These are phyloP conservation scores for zebrafish (Danio rerio) DNA, from an alignment of 2,113 vertebrate genomes.

Conservation along the genomic window DNA sequence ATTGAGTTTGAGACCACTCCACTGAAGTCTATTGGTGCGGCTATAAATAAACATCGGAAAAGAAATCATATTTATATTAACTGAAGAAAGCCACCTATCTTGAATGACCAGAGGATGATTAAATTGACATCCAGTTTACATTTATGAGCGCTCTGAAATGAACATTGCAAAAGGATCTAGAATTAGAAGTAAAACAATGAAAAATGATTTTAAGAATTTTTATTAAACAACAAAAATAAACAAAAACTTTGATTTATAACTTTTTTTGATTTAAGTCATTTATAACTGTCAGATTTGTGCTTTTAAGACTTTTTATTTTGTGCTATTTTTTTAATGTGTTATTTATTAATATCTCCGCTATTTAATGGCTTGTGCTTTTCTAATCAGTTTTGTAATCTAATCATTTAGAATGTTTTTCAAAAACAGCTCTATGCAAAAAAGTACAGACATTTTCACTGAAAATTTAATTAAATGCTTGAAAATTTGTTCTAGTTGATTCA, in stretches of 20 bases:
- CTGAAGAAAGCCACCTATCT: too few species aligned
- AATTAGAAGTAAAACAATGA: background rate
- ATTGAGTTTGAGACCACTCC: too few species aligned
- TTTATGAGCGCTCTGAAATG: background rate
- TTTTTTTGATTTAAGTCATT: background rate
- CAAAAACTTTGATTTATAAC: background rate
- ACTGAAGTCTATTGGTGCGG: too few species aligned
- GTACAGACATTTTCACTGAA: background rate
- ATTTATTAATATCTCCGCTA: background rate
- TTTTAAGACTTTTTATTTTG: background rate
- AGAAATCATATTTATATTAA: too few species aligned
- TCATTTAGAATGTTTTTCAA: background rate
- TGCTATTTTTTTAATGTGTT: background rate
- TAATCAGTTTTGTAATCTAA: constrained; percentile 10
- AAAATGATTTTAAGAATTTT: constrained; percentile 10
- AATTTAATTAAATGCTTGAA: constrained; percentile 4
- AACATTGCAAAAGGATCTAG: background rate
- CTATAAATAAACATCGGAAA: too few species aligned
- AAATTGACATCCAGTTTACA: background rate
- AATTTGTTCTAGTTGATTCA: background rate
- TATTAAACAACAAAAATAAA: constrained; percentile 3
- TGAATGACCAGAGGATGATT: too few species aligned
- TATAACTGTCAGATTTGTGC: background rate
- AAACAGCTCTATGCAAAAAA: constrained; percentile 5
- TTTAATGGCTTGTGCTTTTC: background rate